A percentile compares a stretch with the other conserved stretches of the same genome.
Conservation (phyloP, 2,797 vertebrate genomes). For the Lagocephalus sceleratus region DNA sequence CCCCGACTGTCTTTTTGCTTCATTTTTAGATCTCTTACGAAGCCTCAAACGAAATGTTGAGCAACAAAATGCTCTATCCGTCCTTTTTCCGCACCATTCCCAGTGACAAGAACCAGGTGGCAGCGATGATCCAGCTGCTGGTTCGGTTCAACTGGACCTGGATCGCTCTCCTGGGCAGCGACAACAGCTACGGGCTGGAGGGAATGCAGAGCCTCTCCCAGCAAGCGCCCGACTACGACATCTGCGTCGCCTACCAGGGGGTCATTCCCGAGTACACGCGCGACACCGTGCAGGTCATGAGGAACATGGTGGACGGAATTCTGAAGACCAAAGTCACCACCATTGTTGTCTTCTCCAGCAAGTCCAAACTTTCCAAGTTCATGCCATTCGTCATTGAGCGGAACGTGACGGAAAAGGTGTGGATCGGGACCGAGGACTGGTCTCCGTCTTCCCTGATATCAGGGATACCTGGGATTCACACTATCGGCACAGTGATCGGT, state of each 20-base stretch:
- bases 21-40: conserved; percentile 73
- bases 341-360: conserved; percentile 78
- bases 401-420: conserved; percentile 76
- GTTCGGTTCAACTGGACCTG: conserved; percentile 79
- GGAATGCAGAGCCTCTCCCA: conserved; percentile 70
- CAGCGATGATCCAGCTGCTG: conserved; percentile 76
- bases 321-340: conserved; percentile 69
- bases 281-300: conserved; percentile 42
- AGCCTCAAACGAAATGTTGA: conserved; percentile 75
- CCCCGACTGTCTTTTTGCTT: background rate
- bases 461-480: conserved; percentile 61
- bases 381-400: conserved; percentile 67
- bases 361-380: conserved; percentile 64
- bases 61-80: conserved; percentile 74
- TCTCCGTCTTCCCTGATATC: conserved; percentile 70
- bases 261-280: conserved; percentile 57
- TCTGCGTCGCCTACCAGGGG: conserved; percentile 83
- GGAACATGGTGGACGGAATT: conserved; percentile 65
- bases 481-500: conserved; percentile 79
- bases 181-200: conserved; percentile 76
- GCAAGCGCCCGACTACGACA: conserved; percentile 38
- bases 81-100: conserved; percentile 79
- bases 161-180: conserved; percentile 79
- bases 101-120: conserved; percentile 78
- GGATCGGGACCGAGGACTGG: conserved; percentile 86